phyloP scores from a whole-genome alignment of 2,888 invertebrate genomes.

The Monoplex corrugatus region DNA sequence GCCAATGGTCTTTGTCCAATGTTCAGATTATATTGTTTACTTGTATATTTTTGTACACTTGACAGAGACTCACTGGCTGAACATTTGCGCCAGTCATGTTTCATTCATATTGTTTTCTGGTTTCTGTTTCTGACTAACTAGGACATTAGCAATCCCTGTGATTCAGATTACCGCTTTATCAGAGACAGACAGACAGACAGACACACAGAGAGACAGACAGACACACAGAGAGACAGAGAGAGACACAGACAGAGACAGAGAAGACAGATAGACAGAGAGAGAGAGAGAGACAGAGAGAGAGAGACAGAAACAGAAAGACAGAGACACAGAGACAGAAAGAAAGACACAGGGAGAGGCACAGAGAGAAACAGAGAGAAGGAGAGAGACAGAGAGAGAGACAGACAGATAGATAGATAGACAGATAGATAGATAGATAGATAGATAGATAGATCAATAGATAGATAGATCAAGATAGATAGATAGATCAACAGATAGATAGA shows the following conservation, averaged over 20 bases:
- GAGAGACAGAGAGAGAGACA: slow-evolving; percentile 3
- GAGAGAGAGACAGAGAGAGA: neutral
- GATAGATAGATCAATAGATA: too few relatives aligned
- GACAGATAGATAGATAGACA: neutral
- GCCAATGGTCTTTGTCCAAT: too few relatives aligned
- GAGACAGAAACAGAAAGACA: neutral
- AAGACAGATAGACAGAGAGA: neutral
- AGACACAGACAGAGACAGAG: neutral
- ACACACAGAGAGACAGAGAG: neutral
- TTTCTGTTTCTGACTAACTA: neutral
- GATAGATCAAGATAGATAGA: too few relatives aligned
- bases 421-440: too few relatives aligned
- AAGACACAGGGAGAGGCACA: neutral
- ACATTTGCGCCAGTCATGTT: neutral
- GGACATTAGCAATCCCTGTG: too few relatives aligned
- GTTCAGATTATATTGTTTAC: too few relatives aligned
- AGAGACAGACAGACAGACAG: slow-evolving; percentile 33
- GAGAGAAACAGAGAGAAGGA: neutral
- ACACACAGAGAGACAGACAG: slow-evolving; percentile 32
- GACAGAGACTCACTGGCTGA: neutral
- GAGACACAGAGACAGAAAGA: neutral
- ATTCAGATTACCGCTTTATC: neutral
- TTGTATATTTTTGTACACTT: too few relatives aligned
- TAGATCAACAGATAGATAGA: too few relatives aligned
- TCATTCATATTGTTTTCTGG: too few relatives aligned